These are phyloP conservation scores for Dreissena rostriformis DNA, from an alignment of 1,140 invertebrate species.

Conservation along the genomic window DNA sequence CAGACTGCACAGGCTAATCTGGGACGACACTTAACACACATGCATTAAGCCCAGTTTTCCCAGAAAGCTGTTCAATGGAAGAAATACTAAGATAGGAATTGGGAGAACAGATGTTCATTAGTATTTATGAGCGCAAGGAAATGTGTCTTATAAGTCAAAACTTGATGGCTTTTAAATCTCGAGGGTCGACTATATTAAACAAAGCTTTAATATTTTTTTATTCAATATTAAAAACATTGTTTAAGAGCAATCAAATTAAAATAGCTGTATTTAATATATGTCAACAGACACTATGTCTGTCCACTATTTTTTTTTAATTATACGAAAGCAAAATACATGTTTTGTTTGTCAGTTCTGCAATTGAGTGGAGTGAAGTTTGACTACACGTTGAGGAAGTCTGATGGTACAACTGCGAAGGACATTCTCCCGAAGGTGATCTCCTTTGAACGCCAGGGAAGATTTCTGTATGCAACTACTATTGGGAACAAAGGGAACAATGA, in stretches of 20 bases:
- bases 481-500: no score
- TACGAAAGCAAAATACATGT: neutral
- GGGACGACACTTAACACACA: no score
- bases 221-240: neutral
- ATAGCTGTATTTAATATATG: neutral
- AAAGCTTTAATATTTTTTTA: no score
- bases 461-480: constrained; percentile 72
- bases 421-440: constrained; percentile 64
- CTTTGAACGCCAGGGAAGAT: constrained; percentile 74
- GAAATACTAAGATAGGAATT: no score
- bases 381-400: constrained; percentile 60
- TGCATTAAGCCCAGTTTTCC: no score
- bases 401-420: constrained; percentile 54
- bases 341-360: constrained; percentile 32
- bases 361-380: constrained; percentile 15
- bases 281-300: neutral
- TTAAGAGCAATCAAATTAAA: neutral
- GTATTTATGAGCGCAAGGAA: no score
- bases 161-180: neutral
- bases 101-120: no score
- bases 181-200: neutral
- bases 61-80: no score
- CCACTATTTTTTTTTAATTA: neutral
- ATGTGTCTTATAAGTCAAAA: no score
- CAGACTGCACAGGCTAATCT: no score